phyloP scores from a whole-genome alignment of 2,888 invertebrate genomes.

The Orthosia gothica region DNA sequence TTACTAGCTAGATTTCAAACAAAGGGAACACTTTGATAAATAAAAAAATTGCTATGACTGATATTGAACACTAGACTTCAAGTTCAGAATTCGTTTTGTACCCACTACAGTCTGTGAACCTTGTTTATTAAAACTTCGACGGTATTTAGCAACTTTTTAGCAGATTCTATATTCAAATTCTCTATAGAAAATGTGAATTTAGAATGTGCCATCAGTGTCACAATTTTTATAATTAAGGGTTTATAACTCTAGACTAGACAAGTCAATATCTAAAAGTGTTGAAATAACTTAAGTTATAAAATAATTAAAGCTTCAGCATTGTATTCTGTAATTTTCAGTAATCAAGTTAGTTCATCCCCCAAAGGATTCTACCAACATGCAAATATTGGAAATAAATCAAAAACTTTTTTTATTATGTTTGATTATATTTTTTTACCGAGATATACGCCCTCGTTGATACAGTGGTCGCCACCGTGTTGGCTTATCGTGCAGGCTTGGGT shows the following conservation, averaged over 20 bases:
- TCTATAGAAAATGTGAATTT: no score
- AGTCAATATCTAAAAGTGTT: background rate
- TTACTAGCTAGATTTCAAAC: no score
- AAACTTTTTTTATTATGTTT: constrained; percentile 30
- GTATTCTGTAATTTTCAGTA: background rate
- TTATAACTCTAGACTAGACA: background rate
- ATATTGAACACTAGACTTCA: no score
- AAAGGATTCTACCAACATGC: constrained; percentile 4
- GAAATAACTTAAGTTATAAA: background rate
- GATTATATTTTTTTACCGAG: background rate
- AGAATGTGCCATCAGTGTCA: no score
- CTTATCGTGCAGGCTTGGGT: background rate
- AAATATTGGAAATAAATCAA: constrained; percentile 45
- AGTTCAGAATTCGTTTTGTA: background rate
- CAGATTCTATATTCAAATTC: no score
- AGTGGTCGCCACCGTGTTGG: no score
- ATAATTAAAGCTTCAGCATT: constrained; percentile 7
- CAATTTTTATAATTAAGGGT: no score
- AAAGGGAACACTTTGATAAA: no score
- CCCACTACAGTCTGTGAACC: background rate
- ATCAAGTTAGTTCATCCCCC: constrained; percentile 13
- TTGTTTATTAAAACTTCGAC: no score
- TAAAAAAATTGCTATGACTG: no score
- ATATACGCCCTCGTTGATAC: background rate
- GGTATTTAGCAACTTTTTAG: no score